These are phyloP conservation scores for Rhinogobio ventralis DNA, from an alignment of 2,797 vertebrate species.

Conservation along the genomic window DNA sequence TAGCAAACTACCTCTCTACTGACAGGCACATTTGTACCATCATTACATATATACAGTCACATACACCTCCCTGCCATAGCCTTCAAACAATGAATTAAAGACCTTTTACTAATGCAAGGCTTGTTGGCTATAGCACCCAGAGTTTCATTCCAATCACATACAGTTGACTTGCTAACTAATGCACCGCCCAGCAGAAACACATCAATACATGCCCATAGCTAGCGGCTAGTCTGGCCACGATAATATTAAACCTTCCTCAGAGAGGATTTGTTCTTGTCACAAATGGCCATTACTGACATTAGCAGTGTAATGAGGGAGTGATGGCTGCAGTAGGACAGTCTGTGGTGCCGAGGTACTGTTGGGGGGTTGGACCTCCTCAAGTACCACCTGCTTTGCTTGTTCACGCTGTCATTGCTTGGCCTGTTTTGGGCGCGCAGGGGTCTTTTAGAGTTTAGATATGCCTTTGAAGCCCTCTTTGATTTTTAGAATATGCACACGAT, in stretches of 20 bases:
- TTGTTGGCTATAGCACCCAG: slow-evolving; percentile 22
- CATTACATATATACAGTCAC: background rate
- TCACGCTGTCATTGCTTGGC: slow-evolving; percentile 77
- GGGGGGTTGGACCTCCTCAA: slow-evolving; percentile 67
- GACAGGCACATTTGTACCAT: background rate
- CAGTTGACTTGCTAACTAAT: slow-evolving; percentile 37
- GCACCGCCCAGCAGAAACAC: slow-evolving; percentile 29
- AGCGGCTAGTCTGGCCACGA: slow-evolving; percentile 39
- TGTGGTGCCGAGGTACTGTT: slow-evolving; percentile 39
- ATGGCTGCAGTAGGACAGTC: slow-evolving; percentile 15
- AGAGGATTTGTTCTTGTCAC: slow-evolving; percentile 37
- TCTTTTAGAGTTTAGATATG: slow-evolving; percentile 83
- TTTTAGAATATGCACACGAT: slow-evolving; percentile 85
- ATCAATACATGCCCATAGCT: slow-evolving; percentile 46
- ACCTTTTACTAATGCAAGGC: slow-evolving; percentile 1
- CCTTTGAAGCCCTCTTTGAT: slow-evolving; percentile 84
- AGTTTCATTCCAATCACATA: slow-evolving; percentile 34
- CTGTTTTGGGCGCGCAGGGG: slow-evolving; percentile 72
- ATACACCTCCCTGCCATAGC: background rate
- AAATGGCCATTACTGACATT: slow-evolving; percentile 45
- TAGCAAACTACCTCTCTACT: background rate
- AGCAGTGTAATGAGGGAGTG: slow-evolving; percentile 30
- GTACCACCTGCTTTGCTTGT: slow-evolving; percentile 84
- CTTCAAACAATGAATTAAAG: slow-evolving; percentile 9
- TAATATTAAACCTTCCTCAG: slow-evolving; percentile 30